phyloP scores from a whole-genome alignment of 2,113 vertebrate species.

The Ctenodactylus gundi region DNA sequence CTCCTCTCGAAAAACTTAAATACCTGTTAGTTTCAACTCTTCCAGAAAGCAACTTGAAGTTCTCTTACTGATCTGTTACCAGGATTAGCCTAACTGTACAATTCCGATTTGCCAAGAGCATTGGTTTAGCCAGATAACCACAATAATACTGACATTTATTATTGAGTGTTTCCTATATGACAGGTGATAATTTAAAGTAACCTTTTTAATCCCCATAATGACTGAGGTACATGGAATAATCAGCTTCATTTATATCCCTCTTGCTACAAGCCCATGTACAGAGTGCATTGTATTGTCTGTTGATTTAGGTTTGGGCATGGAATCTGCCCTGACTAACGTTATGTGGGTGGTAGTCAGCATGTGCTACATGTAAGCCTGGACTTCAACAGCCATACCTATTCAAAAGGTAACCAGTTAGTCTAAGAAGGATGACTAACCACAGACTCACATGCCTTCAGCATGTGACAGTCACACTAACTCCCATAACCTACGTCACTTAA shows the following conservation, averaged over 20 bases:
- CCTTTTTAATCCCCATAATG: background rate
- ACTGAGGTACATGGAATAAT: background rate
- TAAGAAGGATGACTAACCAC: background rate
- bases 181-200: constrained; percentile 38
- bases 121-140: background rate
- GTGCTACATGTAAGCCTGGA: background rate
- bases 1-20: background rate
- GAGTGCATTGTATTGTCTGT: background rate
- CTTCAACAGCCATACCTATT: background rate
- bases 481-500: background rate
- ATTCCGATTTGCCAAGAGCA: background rate
- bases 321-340: background rate
- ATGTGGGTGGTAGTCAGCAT: background rate
- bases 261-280: background rate
- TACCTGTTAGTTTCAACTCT: background rate
- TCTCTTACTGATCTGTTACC: background rate
- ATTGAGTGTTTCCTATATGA: background rate
- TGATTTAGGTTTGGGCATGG: background rate
- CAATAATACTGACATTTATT: background rate
- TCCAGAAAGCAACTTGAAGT: background rate
- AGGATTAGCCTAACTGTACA: background rate
- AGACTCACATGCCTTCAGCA: background rate
- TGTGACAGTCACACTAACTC: background rate
- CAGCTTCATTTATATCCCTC: background rate
- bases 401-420: background rate